Evolutionary conservation across 2,113 vertebrate genomes (phyloP), one percentile per base, ranked within the genome.

Genomic region (Ceyx margarethae): DNA sequence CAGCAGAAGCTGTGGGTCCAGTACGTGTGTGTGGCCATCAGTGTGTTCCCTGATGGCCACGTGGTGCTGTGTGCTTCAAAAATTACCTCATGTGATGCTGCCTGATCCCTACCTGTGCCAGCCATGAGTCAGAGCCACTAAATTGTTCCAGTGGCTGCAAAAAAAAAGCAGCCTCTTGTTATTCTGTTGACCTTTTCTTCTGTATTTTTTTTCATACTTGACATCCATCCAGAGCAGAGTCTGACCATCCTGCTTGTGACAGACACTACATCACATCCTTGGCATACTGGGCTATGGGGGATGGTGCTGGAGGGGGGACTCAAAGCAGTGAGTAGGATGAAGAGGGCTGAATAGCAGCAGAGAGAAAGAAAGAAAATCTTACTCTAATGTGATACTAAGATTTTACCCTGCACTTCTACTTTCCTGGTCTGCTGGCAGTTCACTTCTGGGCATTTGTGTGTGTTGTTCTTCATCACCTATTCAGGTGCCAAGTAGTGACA

Each of bases 201-300:
- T 22, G 5, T 29, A 0, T 78, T 90, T 68, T 74, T 58, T 56
- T 56, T 56, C 64, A 14, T 29, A 13, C 21, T 33, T 75, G 66
- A 51, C 46, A 35, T 48, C n/a, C 16, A 8, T 15, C 56, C 43
- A 45, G 5, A 80, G 93, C 68, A 58, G 51, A 21, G 6, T 48
- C 35, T 71, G 69, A 20, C 67, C 71, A 26, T 45, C 51, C 74
- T 71, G 60, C 26, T 29, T 42, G 11, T 31, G 20, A 4, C 1
- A 1, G 67, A 22, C 4, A 3, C 82, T 26, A 6, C 6, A 2
- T 5, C 2, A 9, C n/a, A 37, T 51, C 50, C 62, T 60, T 54
- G 1, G 0, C 25, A 1, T 6, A 2, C 2, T 29, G 81, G 13
- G 3, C 11, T 22, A 9, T 28, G 76, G 43, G 37, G 42, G 40